Conservation (phyloP, 2,797 vertebrate genomes). For the Glyptemys insculpta region DNA sequence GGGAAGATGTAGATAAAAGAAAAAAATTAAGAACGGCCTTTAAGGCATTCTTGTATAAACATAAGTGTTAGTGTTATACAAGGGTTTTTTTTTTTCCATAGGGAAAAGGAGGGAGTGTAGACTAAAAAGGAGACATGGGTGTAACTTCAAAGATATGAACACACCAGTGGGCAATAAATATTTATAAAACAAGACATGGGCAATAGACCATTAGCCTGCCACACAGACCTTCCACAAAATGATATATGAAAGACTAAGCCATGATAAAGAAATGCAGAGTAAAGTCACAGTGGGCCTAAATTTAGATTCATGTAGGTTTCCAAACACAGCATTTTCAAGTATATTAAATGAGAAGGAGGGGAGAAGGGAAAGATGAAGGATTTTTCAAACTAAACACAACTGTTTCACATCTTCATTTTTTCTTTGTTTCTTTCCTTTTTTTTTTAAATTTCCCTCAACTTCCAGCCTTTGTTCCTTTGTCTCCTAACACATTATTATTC, state of each 20-base stretch:
- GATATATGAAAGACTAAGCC: slow-evolving; percentile 70
- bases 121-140: slow-evolving; percentile 50
- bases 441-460: slow-evolving; percentile 35
- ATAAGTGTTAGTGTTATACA: slow-evolving; percentile 51
- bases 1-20: slow-evolving; percentile 45
- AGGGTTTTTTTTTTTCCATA: slow-evolving; percentile 7
- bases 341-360: neutral
- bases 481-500: slow-evolving; percentile 16
- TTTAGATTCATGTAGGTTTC: slow-evolving; percentile 59
- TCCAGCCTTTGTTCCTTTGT: slow-evolving; percentile 62
- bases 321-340: slow-evolving; percentile 66
- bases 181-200: slow-evolving; percentile 81
- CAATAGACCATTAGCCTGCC: slow-evolving; percentile 76
- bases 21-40: slow-evolving; percentile 42
- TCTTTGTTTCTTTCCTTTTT: slow-evolving; percentile 26
- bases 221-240: slow-evolving; percentile 63
- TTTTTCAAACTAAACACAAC: slow-evolving; percentile 24
- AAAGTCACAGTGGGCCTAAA: slow-evolving; percentile 68
- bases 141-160: slow-evolving; percentile 77
- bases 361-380: neutral
- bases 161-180: slow-evolving; percentile 77
- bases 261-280: slow-evolving; percentile 72
- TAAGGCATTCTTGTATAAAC: slow-evolving; percentile 50
- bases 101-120: slow-evolving; percentile 32
- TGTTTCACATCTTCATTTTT: slow-evolving; percentile 50